Evolutionary conservation across 1,140 invertebrate species (phyloP).

Genomic region (Trachymyrmex septentrionalis): DNA sequence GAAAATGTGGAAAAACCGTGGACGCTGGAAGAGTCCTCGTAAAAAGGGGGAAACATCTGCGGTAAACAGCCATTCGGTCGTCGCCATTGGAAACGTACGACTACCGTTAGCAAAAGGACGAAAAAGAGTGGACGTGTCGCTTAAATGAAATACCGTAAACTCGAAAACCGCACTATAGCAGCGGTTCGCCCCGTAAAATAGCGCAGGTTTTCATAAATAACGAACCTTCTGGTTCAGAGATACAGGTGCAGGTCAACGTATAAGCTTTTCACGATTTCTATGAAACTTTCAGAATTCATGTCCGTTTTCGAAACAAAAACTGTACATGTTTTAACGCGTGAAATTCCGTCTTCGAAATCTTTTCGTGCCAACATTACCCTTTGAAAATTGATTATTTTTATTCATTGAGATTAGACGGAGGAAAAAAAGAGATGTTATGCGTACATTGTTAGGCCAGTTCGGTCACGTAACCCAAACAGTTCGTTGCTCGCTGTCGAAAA

Average conservation of each 20-base stretch:
- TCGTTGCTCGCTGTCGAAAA: neutral
- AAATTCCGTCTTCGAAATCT: neutral
- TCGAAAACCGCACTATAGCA: conserved; percentile 39
- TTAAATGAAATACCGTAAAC: conserved; percentile 53
- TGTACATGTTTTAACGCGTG: no score
- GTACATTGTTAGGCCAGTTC: neutral
- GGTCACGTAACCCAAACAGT: conserved; percentile 8
- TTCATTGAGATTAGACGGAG: neutral
- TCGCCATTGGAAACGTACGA: conserved; percentile 65
- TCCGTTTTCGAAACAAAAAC: neutral
- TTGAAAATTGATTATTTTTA: neutral
- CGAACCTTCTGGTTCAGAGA: neutral
- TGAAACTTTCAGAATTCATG: conserved; percentile 16
- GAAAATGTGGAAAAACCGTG: conserved; percentile 64
- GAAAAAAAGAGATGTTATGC: neutral
- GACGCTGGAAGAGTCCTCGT: conserved; percentile 41
- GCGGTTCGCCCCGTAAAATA: neutral
- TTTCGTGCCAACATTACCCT: neutral
- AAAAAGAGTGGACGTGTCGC: conserved; percentile 31
- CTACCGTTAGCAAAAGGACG: conserved; percentile 42
- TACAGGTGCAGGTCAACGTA: neutral
- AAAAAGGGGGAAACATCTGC: conserved; percentile 70
- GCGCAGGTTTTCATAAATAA: conserved; percentile 15
- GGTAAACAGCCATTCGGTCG: conserved; percentile 81
- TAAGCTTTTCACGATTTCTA: neutral